Evolutionary conservation across 1,140 invertebrate species (phyloP).

Genomic region (Eriocheir sinensis): DNA sequence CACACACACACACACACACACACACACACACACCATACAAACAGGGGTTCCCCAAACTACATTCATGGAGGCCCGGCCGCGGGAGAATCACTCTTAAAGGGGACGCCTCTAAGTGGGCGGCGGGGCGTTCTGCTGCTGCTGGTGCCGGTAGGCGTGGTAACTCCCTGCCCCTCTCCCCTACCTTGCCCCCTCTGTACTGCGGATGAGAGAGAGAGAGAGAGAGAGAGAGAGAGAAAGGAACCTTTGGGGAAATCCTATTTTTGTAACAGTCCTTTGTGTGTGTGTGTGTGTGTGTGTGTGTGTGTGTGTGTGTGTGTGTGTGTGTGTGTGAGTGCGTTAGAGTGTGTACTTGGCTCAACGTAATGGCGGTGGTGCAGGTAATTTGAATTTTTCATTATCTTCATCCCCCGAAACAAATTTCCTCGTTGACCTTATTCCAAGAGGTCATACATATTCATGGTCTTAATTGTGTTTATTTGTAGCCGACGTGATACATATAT

Average conservation of each 20-base stretch:
- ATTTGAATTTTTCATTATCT: no score
- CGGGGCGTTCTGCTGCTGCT: background rate
- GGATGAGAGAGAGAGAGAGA: no score
- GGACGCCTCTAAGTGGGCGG: background rate
- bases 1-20: slow-evolving; percentile 22
- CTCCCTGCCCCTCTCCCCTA: background rate
- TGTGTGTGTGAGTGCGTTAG: background rate
- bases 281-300: slow-evolving; percentile 31
- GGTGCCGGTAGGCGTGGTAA: slow-evolving; percentile 8
- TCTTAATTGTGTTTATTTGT: no score
- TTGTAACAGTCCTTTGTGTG: background rate
- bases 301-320: slow-evolving; percentile 33
- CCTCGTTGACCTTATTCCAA: no score
- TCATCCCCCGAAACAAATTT: no score
- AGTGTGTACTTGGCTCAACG: no score
- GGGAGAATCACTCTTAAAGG: background rate
- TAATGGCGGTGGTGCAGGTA: no score
- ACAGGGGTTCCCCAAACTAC: background rate
- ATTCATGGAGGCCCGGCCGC: slow-evolving; percentile 9
- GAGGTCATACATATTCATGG: no score
- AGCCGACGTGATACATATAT: no score
- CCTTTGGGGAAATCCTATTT: background rate
- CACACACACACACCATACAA: background rate
- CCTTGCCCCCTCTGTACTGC: background rate
- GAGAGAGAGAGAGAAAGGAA: no score